Conservation (phyloP, 2,888 invertebrate species). For the Trypoxylon attenuatum region DNA sequence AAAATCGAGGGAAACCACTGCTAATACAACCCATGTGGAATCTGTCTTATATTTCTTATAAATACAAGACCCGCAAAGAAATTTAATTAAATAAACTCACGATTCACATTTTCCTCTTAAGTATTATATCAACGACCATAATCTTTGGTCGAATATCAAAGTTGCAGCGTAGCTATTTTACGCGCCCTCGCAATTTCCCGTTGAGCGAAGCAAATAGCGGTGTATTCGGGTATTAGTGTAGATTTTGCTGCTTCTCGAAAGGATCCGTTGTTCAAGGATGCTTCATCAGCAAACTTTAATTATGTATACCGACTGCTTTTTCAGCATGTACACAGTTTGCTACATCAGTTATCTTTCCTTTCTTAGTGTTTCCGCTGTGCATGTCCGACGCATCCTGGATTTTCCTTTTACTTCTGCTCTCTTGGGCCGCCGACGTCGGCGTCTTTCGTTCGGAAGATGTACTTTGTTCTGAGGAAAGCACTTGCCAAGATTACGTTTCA, state of each 20-base stretch:
- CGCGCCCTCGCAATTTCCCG: too few species aligned
- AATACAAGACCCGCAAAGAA: too few species aligned
- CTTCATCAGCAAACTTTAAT: not conserved
- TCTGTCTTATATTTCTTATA: too few species aligned
- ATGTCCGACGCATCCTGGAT: too few species aligned
- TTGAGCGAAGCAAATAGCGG: not conserved
- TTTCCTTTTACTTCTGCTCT: not conserved
- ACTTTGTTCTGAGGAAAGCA: too few species aligned
- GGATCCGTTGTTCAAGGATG: not conserved
- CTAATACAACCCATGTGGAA: too few species aligned
- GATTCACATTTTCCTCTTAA: too few species aligned
- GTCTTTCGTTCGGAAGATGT: not conserved
- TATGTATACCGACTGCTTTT: not conserved
- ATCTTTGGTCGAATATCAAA: not conserved
- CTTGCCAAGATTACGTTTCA: constrained; percentile 21
- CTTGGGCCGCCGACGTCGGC: not conserved
- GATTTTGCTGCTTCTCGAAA: not conserved
- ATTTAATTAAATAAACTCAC: too few species aligned
- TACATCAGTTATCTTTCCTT: not conserved
- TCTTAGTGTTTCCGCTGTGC: not conserved
- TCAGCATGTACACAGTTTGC: not conserved
- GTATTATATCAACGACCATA: not conserved
- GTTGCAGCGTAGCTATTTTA: too few species aligned
- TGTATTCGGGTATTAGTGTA: not conserved
- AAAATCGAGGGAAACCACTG: too few species aligned